Evolutionary conservation across 1,140 invertebrate genomes (phyloP), one percentile per base, ranked within the genome.

Genomic region (Conopomorpha cramerella): DNA sequence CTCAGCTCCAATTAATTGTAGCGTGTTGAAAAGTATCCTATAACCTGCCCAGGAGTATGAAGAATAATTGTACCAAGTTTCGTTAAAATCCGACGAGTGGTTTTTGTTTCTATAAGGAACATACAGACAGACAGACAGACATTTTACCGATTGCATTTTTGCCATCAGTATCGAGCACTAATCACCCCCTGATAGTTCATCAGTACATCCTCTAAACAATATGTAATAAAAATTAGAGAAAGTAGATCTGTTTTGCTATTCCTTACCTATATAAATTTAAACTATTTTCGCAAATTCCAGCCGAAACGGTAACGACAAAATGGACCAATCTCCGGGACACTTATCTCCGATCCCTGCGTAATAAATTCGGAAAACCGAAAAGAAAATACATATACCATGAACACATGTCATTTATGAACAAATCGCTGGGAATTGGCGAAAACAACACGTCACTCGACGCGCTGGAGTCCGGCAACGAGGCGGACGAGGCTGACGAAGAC

Each of bases 241-340:
- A n/a, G n/a, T n/a, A n/a, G n/a, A n/a, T n/a, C n/a, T n/a, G n/a
- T n/a, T n/a, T n/a, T n/a, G n/a, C n/a, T n/a, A n/a, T n/a, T n/a
- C n/a, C 10, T 10, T 23, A 6, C 10, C 4, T 23, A 23, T 23
- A 23, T 10, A 6, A 6, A 23, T 10, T 23, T 4, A 23, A 23
- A 23, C 19, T 23, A 23, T 10, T 23, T 23, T 6, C 19, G 10
- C 10, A 4, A 23, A 14, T 65, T 59, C 19, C 53, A 74, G 70
- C 59, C 14, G 66, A 71, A 44, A 38, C 45, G 11, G 49, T 74
- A 10, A 29, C 67, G 2, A 55, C 51, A 29, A 74, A 71, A 51
- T 74, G 67, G 67, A 64, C 57, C 4, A 71, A 74, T 35, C 54
- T 66, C 7, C 48, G 70, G 1, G 70, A 74, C 33, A 64, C 70